Evolutionary conservation across 2,797 vertebrate genomes (phyloP).

Genomic region (Phataginus tetradactyla): DNA sequence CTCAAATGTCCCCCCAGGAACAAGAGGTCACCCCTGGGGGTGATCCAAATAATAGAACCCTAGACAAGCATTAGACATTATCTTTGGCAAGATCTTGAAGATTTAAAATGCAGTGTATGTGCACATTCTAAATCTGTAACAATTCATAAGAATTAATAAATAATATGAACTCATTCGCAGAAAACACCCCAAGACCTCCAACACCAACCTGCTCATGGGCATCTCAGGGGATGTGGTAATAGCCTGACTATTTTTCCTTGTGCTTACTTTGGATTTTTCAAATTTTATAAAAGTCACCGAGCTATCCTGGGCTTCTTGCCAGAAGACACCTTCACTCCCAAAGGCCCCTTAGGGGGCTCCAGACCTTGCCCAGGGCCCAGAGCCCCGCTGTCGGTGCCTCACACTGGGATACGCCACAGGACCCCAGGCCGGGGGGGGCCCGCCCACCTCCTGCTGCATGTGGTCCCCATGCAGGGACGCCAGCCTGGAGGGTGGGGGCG

Average conservation of each 20-base stretch:
- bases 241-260: too few species aligned
- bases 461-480: background rate
- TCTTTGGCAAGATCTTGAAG: accelerated
- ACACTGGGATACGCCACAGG: too few species aligned
- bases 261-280: background rate
- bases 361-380: too few species aligned
- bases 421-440: background rate
- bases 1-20: background rate
- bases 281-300: too few species aligned
- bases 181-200: accelerated
- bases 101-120: background rate
- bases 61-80: accelerated
- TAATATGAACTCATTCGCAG: background rate
- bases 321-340: background rate
- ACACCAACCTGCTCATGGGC: accelerated
- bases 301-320: background rate
- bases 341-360: background rate
- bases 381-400: too few species aligned
- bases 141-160: background rate
- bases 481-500: background rate
- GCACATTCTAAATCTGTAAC: background rate
- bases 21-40: accelerated
- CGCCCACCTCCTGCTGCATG: too few species aligned
- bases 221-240: accelerated
- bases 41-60: accelerated